Percentiles rank a stretch among this genome's conserved stretches.
Conservation (phyloP, 2,113 vertebrate genomes). For the Triplophysa tibetana region DNA sequence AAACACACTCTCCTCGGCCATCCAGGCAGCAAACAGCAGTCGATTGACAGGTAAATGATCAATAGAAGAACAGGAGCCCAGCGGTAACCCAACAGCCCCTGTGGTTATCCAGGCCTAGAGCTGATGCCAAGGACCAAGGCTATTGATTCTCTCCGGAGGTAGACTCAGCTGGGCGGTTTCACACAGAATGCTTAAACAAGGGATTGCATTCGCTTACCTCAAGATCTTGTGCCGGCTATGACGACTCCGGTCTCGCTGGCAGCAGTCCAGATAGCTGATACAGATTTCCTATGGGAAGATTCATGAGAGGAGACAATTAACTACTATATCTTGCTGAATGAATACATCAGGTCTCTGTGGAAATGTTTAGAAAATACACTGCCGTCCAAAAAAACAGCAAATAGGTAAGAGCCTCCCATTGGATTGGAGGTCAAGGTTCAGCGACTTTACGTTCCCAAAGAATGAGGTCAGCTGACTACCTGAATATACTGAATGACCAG, state of each 20-base stretch:
- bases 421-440: too few species aligned
- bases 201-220: constrained; percentile 76
- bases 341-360: background rate
- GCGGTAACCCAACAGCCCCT: constrained; percentile 24
- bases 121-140: constrained; percentile 42
- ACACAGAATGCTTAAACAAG: constrained; percentile 34
- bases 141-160: constrained; percentile 55
- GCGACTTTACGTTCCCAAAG: too few species aligned
- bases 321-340: background rate
- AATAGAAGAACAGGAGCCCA: constrained; percentile 48
- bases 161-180: constrained; percentile 7
- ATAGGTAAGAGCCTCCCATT: too few species aligned
- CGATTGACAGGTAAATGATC: constrained; percentile 52
- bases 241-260: constrained; percentile 91
- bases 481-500: too few species aligned
- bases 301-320: constrained; percentile 22
- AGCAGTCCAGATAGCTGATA: constrained; percentile 97
- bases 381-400: background rate
- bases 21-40: constrained; percentile 40
- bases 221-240: constrained; percentile 95
- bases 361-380: background rate
- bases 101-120: constrained; percentile 34
- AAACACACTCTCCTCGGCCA: constrained; percentile 18
- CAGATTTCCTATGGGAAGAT: constrained; percentile 85
- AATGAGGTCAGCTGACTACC: too few species aligned